phyloP scores from a whole-genome alignment of 2,888 invertebrate genomes.

The Cacoxenus indagator region DNA sequence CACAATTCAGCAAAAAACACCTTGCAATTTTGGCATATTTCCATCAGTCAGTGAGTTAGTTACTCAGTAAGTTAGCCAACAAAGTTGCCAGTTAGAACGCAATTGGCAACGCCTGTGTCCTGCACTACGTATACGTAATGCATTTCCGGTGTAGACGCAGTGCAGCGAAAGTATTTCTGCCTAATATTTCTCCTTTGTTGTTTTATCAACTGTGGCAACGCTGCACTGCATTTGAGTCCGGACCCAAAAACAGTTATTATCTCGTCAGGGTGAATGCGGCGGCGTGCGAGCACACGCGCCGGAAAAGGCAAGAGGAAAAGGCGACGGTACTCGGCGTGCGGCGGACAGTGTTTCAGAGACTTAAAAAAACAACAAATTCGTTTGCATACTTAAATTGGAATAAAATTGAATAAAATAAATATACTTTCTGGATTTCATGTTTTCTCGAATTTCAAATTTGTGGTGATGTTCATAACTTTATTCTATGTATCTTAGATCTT shows the following conservation, averaged over 20 bases:
- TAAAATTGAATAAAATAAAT: no score
- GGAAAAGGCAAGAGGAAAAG: not conserved
- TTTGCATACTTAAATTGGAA: no score
- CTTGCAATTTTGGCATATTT: constrained; percentile 57
- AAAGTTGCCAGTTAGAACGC: constrained; percentile 12
- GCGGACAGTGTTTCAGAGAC: no score
- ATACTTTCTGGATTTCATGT: no score
- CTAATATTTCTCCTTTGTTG: not conserved
- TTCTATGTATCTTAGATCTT: no score
- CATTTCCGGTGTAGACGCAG: constrained; percentile 32
- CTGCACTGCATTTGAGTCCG: not conserved
- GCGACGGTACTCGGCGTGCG: no score
- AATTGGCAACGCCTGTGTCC: constrained; percentile 19
- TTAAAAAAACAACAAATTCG: no score
- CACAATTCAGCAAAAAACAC: constrained; percentile 20
- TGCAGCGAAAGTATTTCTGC: constrained; percentile 17
- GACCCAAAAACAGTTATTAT: constrained; percentile 53
- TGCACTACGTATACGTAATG: constrained; percentile 64
- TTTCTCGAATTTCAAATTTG: no score
- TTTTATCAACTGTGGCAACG: not conserved
- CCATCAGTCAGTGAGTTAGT: constrained; percentile 36
- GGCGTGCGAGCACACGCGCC: not conserved
- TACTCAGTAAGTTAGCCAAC: constrained; percentile 19
- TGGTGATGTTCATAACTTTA: no score
- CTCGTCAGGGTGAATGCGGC: constrained; percentile 29